Evolutionary conservation across 2,888 invertebrate genomes (phyloP).

Genomic region (Hydrotaea cyrtoneurina): DNA sequence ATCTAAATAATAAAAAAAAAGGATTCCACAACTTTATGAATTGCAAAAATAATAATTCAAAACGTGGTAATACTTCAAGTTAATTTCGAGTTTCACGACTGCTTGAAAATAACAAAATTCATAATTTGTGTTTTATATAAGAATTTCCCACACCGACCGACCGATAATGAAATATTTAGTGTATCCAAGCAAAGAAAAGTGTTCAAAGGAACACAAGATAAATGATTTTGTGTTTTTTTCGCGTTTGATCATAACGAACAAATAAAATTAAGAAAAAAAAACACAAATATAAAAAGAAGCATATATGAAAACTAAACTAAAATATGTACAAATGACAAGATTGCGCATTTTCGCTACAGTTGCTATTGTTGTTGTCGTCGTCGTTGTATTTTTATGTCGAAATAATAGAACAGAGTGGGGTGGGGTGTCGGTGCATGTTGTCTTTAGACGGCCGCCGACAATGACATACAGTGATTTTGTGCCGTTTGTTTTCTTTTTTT

Average conservation of each 20-base stretch:
- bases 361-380: neutral
- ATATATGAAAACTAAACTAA: slow-evolving; percentile 33
- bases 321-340: slow-evolving; percentile 38
- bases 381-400: slow-evolving; percentile 46
- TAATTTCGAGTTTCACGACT: neutral
- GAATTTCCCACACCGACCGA: slow-evolving; percentile 30
- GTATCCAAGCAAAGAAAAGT: slow-evolving; percentile 21
- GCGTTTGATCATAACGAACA: neutral
- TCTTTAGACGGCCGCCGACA: slow-evolving; percentile 12
- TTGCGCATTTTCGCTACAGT: slow-evolving; percentile 47
- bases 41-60: neutral
- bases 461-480: slow-evolving; percentile 1
- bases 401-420: slow-evolving; percentile 44
- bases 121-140: slow-evolving; percentile 62
- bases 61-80: neutral
- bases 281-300: slow-evolving; percentile 15
- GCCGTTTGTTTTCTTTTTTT: neutral
- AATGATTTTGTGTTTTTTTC: slow-evolving; percentile 18
- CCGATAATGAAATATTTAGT: slow-evolving; percentile 16
- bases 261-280: neutral
- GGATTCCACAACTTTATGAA: neutral
- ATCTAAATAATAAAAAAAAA: slow-evolving; percentile 4
- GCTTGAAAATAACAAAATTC: slow-evolving; percentile 5
- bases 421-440: neutral
- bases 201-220: neutral